Evolutionary conservation across 2,113 vertebrate genomes (phyloP).

Genomic region (Labrus mixtus): DNA sequence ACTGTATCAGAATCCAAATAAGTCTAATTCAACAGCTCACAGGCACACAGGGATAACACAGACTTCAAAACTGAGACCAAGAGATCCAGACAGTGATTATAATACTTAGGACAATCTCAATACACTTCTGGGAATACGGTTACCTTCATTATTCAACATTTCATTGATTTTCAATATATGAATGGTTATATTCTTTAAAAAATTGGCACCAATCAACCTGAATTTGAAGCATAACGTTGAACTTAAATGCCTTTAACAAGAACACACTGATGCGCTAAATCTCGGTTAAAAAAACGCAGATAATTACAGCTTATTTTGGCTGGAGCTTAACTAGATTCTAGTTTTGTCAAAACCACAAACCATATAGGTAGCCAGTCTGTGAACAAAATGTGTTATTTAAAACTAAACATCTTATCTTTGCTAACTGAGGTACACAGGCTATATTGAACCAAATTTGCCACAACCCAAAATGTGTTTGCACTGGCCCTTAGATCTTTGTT

Average conservation of each 20-base stretch:
- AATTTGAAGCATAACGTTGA: neutral
- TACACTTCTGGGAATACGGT: neutral
- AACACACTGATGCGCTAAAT: too few species aligned
- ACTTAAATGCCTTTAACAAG: neutral
- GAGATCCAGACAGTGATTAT: neutral
- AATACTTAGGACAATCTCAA: neutral
- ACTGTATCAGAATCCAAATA: conserved; percentile 16
- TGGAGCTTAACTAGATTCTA: too few species aligned
- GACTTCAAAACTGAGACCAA: neutral
- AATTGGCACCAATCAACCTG: neutral
- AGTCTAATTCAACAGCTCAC: conserved; percentile 7
- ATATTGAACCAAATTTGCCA: too few species aligned
- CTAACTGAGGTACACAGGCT: too few species aligned
- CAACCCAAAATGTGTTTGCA: too few species aligned
- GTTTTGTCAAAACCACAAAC: too few species aligned
- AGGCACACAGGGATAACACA: neutral
- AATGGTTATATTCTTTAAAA: neutral
- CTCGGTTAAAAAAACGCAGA: too few species aligned
- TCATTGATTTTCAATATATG: neutral
- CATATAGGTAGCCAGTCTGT: too few species aligned
- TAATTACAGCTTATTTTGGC: too few species aligned
- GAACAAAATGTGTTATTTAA: too few species aligned
- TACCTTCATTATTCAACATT: neutral
- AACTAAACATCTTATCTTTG: too few species aligned
- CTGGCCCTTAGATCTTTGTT: too few species aligned